A percentile compares a stretch with the other conserved stretches of the same genome.
Evolutionary conservation across 2,888 invertebrate genomes (phyloP).

Genomic region (Cephonodes hylas): DNA sequence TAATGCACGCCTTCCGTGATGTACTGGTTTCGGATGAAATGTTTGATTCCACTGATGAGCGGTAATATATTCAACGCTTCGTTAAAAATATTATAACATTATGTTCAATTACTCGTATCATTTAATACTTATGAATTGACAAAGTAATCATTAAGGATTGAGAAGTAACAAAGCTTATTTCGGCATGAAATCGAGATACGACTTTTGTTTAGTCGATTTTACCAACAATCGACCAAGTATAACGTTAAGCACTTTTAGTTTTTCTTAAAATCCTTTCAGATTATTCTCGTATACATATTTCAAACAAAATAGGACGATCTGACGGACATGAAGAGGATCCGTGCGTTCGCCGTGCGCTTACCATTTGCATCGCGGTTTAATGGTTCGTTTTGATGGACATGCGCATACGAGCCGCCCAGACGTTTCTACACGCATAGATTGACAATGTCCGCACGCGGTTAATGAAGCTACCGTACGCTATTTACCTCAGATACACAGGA

Average conservation of each 20-base stretch:
- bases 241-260: too few species aligned
- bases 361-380: slow-evolving; percentile 45
- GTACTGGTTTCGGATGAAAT: neutral
- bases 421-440: slow-evolving; percentile 55
- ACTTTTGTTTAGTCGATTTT: too few species aligned
- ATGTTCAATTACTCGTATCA: too few species aligned
- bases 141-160: too few species aligned
- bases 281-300: too few species aligned
- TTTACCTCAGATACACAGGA: slow-evolving; percentile 36
- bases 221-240: too few species aligned
- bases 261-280: too few species aligned
- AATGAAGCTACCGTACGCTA: slow-evolving; percentile 52
- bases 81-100: too few species aligned
- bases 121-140: too few species aligned
- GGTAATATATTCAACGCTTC: neutral
- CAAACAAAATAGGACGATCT: neutral
- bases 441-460: slow-evolving; percentile 57
- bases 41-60: neutral
- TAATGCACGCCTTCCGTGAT: neutral
- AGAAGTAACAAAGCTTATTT: too few species aligned
- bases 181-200: too few species aligned
- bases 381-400: slow-evolving; percentile 59
- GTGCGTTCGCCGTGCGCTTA: slow-evolving; percentile 30
- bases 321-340: neutral
- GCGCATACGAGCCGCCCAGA: slow-evolving; percentile 44